phyloP scores from a whole-genome alignment of 1,140 invertebrate genomes.

The Phocides pigmalion region DNA sequence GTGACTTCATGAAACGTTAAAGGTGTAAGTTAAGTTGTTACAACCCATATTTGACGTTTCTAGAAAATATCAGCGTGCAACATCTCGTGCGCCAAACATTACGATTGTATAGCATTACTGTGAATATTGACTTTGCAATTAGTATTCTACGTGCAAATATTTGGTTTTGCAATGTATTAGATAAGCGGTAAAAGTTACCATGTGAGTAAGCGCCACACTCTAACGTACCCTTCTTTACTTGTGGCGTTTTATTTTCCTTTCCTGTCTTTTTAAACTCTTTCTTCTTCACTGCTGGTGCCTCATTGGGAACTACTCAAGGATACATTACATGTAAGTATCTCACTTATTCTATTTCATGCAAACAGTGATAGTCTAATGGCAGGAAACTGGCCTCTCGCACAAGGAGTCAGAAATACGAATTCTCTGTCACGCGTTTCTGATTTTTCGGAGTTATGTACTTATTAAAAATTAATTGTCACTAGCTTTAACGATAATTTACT shows the following conservation, averaged over 20 bases:
- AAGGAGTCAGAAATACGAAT: too few relatives aligned
- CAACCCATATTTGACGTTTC: too few relatives aligned
- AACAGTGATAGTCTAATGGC: too few relatives aligned
- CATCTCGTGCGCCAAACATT: background rate
- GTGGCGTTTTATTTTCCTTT: conserved; percentile 74
- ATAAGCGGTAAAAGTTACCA: conserved; percentile 28
- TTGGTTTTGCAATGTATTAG: conserved; percentile 18
- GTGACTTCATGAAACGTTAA: too few relatives aligned
- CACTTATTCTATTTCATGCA: too few relatives aligned
- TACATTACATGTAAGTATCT: background rate
- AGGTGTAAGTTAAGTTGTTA: too few relatives aligned
- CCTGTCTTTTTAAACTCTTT: conserved; percentile 69
- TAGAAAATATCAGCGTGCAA: background rate
- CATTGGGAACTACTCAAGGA: conserved; percentile 55
- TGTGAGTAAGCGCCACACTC: conserved; percentile 49
- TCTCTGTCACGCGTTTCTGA: too few relatives aligned
- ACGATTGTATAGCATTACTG: background rate
- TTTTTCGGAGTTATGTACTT: too few relatives aligned
- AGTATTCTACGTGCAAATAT: conserved; percentile 12
- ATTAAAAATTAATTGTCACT: too few relatives aligned
- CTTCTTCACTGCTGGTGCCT: conserved; percentile 59
- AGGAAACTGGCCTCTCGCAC: too few relatives aligned
- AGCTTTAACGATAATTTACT: too few relatives aligned
- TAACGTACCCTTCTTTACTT: conserved; percentile 76
- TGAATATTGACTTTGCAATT: background rate